phyloP scores from a whole-genome alignment of 2,113 vertebrate genomes.

The Agelaius tricolor region DNA sequence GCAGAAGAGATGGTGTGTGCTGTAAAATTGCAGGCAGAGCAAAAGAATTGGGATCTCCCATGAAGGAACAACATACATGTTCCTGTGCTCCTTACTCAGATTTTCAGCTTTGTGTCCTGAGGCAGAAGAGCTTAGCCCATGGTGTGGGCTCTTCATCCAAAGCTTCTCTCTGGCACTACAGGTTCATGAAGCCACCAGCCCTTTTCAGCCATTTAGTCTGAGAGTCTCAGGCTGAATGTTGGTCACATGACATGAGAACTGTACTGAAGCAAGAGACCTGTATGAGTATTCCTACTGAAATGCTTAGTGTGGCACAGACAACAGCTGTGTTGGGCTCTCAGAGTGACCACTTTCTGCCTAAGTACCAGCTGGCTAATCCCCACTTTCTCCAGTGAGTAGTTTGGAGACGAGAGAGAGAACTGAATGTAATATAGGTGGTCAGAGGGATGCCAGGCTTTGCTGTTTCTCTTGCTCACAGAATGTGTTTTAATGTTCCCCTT shows the following conservation, averaged over 20 bases:
- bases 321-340: not conserved
- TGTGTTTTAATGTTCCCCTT: not conserved
- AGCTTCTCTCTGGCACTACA: not conserved
- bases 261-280: not conserved
- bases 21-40: not conserved
- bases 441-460: not conserved
- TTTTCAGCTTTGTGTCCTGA: not conserved
- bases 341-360: not conserved
- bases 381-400: not conserved
- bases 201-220: not conserved
- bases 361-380: not conserved
- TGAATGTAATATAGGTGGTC: not conserved
- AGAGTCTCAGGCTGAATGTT: not conserved
- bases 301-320: not conserved
- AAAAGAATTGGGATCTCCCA: not conserved
- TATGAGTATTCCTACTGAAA: not conserved
- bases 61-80: not conserved
- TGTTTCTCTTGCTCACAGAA: not conserved
- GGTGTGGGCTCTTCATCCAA: not conserved
- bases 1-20: not conserved
- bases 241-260: not conserved
- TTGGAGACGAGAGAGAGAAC: not conserved
- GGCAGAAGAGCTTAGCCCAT: fast-evolving
- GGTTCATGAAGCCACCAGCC: not conserved
- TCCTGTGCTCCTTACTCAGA: not conserved